A percentile compares a stretch with the other conserved stretches of the same genome.
Conservation (phyloP, 2,888 invertebrate species). For the Patella ulyssiponensis region DNA sequence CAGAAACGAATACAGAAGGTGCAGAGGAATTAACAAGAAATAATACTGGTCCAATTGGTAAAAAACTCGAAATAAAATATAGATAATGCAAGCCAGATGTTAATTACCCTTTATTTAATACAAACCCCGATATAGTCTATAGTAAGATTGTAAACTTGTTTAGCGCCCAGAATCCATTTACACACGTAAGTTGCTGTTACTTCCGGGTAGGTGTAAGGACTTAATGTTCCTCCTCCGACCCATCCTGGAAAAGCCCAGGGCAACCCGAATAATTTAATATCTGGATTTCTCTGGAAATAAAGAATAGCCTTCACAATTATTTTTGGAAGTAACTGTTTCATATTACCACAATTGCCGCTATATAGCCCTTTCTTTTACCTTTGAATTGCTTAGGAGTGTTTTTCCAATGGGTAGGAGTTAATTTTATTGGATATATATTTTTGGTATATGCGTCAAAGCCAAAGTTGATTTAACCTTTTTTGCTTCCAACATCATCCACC, state of each 20-base stretch:
- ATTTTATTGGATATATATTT: no score
- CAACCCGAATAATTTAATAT: conserved; percentile 70
- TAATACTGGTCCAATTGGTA: no score
- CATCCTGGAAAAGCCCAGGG: conserved; percentile 73
- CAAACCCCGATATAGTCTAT: conserved; percentile 70
- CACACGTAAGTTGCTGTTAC: conserved; percentile 64
- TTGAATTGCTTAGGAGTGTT: no score
- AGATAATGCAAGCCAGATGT: no score
- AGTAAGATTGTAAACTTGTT: conserved; percentile 57
- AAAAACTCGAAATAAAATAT: no score
- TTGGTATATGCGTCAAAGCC: no score
- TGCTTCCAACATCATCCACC: conserved; percentile 71
- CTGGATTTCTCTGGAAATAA: conserved; percentile 68
- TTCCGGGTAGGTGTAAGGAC: conserved; percentile 57
- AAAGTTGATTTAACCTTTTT: conserved; percentile 53
- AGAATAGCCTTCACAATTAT: background rate
- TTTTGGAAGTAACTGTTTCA: no score
- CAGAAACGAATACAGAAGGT: no score
- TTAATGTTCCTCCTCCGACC: conserved; percentile 63
- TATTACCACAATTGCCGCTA: no score
- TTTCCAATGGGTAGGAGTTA: no score
- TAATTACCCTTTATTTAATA: background rate
- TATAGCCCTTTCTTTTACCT: no score
- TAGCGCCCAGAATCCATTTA: conserved; percentile 68
- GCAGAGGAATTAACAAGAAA: no score